These are phyloP conservation scores for Styela plicata DNA, from an alignment of 23 tunicate genomes.

Conservation along the genomic window DNA sequence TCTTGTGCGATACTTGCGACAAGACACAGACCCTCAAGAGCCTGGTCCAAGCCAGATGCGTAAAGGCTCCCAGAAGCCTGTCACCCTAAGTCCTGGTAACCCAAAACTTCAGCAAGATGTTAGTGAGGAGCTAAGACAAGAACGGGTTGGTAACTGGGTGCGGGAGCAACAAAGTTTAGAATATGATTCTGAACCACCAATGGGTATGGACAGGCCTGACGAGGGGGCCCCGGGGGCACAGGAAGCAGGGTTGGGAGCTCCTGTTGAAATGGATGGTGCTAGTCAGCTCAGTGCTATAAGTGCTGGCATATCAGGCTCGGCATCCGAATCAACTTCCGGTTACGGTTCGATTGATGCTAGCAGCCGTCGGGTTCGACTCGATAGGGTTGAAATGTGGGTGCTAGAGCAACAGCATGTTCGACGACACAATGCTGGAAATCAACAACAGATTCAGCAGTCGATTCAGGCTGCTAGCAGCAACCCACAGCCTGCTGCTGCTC, in stretches of 20 bases:
- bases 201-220: conserved; percentile 60
- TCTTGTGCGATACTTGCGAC: conserved; percentile 60
- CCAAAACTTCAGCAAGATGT: conserved; percentile 56
- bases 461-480: not conserved
- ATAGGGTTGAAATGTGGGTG: conserved; percentile 88
- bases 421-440: conserved; percentile 11
- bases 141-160: conserved; percentile 76
- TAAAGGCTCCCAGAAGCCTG: not conserved
- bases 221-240: not conserved
- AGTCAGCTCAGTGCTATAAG: conserved; percentile 80
- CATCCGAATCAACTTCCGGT: conserved; percentile 85
- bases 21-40: conserved; percentile 27
- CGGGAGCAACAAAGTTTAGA: conserved; percentile 55
- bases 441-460: conserved; percentile 22
- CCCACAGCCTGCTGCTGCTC: conserved; percentile 9
- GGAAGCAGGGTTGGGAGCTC: not conserved
- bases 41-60: conserved; percentile 3
- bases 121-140: conserved; percentile 65
- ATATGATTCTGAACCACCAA: conserved; percentile 77
- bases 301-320: conserved; percentile 85
- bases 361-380: conserved; percentile 52
- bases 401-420: conserved; percentile 90
- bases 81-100: conserved; percentile 14
- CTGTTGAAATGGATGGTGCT: conserved; percentile 57
- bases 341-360: conserved; percentile 80